Evolutionary conservation across 53 echinoderm and acorn worm species (phyloP), one percentile per base, ranked within the genome.

Genomic region (Henricia sp.): DNA sequence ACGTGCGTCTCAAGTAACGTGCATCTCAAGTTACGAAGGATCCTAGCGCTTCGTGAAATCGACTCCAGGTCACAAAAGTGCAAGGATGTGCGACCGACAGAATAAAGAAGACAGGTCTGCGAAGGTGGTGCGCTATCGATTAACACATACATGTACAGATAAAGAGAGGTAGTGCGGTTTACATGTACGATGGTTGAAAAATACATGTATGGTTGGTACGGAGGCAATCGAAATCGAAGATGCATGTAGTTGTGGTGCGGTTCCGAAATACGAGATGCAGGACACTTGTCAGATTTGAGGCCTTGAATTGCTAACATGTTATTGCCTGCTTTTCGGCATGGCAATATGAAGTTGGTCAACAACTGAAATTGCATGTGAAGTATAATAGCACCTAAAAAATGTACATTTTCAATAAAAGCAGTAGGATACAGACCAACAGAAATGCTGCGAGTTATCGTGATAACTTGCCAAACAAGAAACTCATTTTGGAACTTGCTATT

Each of bases 381-480:
- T 33, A 72, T 20, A 52, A 32, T 21, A 54, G 54, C 73, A 73
- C 54, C 73, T 73, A 33, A 6, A 54, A 73, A 73, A 41, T 19
- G 10, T 52, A 19, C 54, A 51, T 14, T 32, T 60, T 4, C 53
- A 53, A 19, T 53, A 6, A 16, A 20, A 10, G 29, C 62, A 10
- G 10, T 1, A 32, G 62, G 56, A 9, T 26, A 51, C 73, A 73
- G 71, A 71, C 35, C 73, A 73, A 36, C 73, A 27, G 50, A 53
- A 32, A 73, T 73, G 73, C 24, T 73, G 73, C 12, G 24, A 54
- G 73, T 73, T 53, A n/a, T 23, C 40, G 40, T n/a, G n/a, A n/a
- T n/a, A n/a, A n/a, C n/a, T n/a, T n/a, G n/a, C n/a, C n/a, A n/a
- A n/a, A n/a, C n/a, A n/a, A n/a, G n/a, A n/a, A n/a, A n/a, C n/a